phyloP scores from a whole-genome alignment of 2,113 vertebrate species.

The Xiphophorus maculatus region DNA sequence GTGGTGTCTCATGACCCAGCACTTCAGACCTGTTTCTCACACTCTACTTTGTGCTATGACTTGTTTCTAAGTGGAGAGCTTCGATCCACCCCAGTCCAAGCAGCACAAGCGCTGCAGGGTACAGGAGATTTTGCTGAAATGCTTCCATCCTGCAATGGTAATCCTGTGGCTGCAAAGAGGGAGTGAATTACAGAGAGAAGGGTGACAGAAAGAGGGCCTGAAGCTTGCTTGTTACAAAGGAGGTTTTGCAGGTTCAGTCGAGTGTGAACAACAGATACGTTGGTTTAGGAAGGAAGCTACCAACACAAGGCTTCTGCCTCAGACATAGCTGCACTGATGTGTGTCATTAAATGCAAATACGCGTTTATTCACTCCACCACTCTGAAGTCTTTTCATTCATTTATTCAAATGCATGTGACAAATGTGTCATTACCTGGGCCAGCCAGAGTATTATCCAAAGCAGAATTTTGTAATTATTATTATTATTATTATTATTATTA shows the following conservation, averaged over 20 bases:
- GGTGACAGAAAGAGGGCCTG: constrained; percentile 17
- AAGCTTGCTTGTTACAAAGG: constrained; percentile 38
- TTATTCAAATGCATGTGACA: not conserved
- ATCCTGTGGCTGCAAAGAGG: constrained; percentile 57
- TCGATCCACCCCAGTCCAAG: constrained; percentile 52
- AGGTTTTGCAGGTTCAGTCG: constrained; percentile 52
- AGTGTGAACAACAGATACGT: constrained; percentile 53
- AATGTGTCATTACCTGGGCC: not conserved
- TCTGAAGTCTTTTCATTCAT: not conserved
- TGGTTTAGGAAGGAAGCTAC: constrained; percentile 35
- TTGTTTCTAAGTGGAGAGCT: constrained; percentile 50
- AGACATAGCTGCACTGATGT: constrained; percentile 2
- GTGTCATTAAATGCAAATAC: not conserved
- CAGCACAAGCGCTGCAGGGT: constrained; percentile 55
- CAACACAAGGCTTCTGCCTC: constrained; percentile 2
- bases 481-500: too few relatives aligned
- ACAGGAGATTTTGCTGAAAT: constrained; percentile 63
- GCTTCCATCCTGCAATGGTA: constrained; percentile 64
- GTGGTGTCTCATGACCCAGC: constrained; percentile 31
- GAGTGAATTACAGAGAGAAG: constrained; percentile 25
- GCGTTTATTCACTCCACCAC: not conserved
- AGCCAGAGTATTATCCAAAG: too few relatives aligned
- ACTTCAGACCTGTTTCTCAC: constrained; percentile 56
- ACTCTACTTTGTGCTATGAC: constrained; percentile 51
- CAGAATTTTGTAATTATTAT: too few relatives aligned